These are phyloP conservation scores for Aix galericulata DNA, from an alignment of 2,113 vertebrate genomes.

Conservation along the genomic window DNA sequence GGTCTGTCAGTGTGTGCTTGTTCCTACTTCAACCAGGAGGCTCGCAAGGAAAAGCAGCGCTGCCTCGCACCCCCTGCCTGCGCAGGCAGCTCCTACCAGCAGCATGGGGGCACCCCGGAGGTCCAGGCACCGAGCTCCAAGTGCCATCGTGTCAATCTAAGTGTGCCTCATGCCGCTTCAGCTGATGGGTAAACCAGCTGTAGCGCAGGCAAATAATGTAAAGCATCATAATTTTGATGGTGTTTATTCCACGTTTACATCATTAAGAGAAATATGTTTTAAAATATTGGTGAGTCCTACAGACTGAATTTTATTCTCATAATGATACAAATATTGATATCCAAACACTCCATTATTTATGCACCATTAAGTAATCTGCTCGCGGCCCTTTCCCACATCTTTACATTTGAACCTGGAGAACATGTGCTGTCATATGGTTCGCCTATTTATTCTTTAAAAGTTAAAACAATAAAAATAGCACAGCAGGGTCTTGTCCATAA, in stretches of 20 bases:
- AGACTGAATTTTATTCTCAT: not conserved
- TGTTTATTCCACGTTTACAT: not conserved
- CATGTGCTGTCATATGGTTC: not conserved
- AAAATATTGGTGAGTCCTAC: not conserved
- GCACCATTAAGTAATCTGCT: constrained; percentile 40
- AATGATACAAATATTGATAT: constrained; percentile 58
- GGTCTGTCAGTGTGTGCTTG: not conserved
- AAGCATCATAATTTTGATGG: not conserved
- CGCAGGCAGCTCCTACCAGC: not conserved
- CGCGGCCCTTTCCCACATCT: not conserved
- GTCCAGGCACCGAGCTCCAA: not conserved
- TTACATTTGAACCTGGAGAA: constrained; percentile 17
- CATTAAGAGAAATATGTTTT: constrained; percentile 10
- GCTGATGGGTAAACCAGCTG: constrained; percentile 1
- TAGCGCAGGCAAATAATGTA: not conserved
- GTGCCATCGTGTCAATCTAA: rapidly evolving
- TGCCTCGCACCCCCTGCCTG: not conserved
- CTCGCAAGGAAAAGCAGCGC: not conserved
- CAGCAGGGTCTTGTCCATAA: constrained; percentile 63
- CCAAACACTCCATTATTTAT: not conserved
- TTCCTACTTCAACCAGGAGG: not conserved
- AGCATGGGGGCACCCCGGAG: rapidly evolving
- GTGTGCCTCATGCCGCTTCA: not conserved
- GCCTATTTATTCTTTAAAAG: constrained; percentile 32
- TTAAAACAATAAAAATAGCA: constrained; percentile 60